Base-by-base conservation (phyloP, 2,797 vertebrate genomes). In the Diglossa cyanea region DNA sequence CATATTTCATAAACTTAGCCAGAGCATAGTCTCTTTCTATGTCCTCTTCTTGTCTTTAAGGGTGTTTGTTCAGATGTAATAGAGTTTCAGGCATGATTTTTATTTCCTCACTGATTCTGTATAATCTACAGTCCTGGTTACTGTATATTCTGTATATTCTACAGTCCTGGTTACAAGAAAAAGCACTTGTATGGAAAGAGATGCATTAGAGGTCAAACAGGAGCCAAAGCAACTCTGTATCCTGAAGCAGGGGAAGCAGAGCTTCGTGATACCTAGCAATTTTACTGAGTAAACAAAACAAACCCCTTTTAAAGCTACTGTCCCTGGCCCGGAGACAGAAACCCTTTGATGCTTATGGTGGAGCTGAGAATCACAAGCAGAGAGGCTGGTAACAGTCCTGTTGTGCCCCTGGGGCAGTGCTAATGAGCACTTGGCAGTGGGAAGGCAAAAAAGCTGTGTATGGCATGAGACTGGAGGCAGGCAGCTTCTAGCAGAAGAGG, bases 291-390 rank as follows among this genome's bases (percentile, higher is more conserved):
- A 60, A 79, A 74, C 31, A 51, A 40, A 78, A 48, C 17, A 40
- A 39, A 60, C 35, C 9, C 9, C 18, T 68, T 92, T 28, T 30
- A 76, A 76, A 85, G 62, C 60, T 30, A 13, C 35, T 28, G 13
- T 58, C 55, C 20, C 11, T 18, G 13, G 20, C 47, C 40, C 48
- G 47, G 47, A 75, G 50, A 47, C 16, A 80, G 33, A 85, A 66
- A 11, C 28, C n/a, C 48, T 65, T 33, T 51, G 44, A 25, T 0
- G 1, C 16, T 62, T 55, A 9, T 0, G 3, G 24, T 4, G 42
- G 35, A 65, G 54, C 55, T 45, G 54, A 63, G 58, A 72, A 70
- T 58, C 35, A 7, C 63, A 42, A 70, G 19, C 62, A 57, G 62
- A 83, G 51, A 60, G 48, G 20, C n/a, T 77, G 45, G 66, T 60